Percentiles rank a stretch among this genome's conserved stretches.
Evolutionary conservation across 2,113 vertebrate species (phyloP).

Genomic region (Elachura formosa): DNA sequence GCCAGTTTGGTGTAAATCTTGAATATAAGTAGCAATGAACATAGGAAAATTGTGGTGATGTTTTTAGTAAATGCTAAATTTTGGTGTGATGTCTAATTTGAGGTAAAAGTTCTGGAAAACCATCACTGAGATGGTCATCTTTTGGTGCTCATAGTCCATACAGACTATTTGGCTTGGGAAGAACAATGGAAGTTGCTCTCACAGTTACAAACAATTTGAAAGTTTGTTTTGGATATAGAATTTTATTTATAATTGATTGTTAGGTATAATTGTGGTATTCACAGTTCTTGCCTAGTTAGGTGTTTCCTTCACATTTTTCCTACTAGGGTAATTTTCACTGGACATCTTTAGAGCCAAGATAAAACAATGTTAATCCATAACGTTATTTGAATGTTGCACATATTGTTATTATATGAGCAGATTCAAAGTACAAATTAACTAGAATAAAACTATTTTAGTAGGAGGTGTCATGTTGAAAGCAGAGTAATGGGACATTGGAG

Average conservation of each 20-base stretch:
- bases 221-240: not conserved
- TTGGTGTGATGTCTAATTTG: not conserved
- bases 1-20: not conserved
- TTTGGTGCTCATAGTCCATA: not conserved
- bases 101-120: not conserved
- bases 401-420: not conserved
- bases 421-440: not conserved
- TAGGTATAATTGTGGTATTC: not conserved
- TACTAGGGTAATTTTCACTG: not conserved
- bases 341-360: not conserved
- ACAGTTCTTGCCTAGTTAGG: not conserved
- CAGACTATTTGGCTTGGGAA: not conserved
- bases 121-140: rapidly evolving
- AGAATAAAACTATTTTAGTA: not conserved
- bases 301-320: not conserved
- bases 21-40: not conserved
- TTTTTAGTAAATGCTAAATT: not conserved
- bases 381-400: not conserved
- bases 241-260: not conserved
- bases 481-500: not conserved
- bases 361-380: not conserved
- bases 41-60: not conserved
- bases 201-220: not conserved
- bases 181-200: not conserved
- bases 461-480: rapidly evolving